A percentile compares a stretch with the other conserved stretches of the same genome.
Evolutionary conservation across 2,113 vertebrate species (phyloP).

Genomic region (Chaetorhynchus papuensis): DNA sequence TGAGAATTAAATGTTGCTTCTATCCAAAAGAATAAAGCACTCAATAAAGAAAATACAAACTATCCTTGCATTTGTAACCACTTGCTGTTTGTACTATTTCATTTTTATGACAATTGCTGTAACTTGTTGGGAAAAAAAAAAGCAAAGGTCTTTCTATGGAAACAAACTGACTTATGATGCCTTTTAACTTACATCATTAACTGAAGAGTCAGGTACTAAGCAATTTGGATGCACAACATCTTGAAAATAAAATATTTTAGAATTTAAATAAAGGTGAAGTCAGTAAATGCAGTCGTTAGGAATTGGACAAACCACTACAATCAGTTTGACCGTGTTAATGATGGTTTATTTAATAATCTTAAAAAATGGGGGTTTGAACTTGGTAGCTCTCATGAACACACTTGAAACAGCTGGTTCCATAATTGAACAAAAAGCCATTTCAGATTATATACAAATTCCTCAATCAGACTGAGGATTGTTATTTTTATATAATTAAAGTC

Average conservation of each 20-base stretch:
- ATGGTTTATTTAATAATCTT: background rate
- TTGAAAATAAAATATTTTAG: background rate
- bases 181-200: background rate
- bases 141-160: background rate
- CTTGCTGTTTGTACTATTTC: slow-evolving; percentile 28
- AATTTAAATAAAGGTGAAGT: background rate
- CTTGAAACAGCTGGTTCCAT: background rate
- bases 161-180: background rate
- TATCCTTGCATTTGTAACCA: slow-evolving; percentile 39
- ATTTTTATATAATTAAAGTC: background rate
- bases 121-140: background rate
- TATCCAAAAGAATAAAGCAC: slow-evolving; percentile 40
- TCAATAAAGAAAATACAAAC: slow-evolving; percentile 37
- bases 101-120: background rate
- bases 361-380: background rate
- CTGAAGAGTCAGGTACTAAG: background rate
- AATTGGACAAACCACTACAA: background rate
- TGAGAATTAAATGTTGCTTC: slow-evolving; percentile 21
- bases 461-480: background rate
- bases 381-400: background rate
- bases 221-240: background rate
- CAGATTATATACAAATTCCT: background rate
- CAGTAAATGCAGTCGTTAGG: background rate
- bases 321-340: background rate
- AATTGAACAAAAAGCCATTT: background rate